Evolutionary conservation across 2,113 vertebrate genomes (phyloP), one percentile per base, ranked within the genome.

Genomic region (Macrotis lagotis): DNA sequence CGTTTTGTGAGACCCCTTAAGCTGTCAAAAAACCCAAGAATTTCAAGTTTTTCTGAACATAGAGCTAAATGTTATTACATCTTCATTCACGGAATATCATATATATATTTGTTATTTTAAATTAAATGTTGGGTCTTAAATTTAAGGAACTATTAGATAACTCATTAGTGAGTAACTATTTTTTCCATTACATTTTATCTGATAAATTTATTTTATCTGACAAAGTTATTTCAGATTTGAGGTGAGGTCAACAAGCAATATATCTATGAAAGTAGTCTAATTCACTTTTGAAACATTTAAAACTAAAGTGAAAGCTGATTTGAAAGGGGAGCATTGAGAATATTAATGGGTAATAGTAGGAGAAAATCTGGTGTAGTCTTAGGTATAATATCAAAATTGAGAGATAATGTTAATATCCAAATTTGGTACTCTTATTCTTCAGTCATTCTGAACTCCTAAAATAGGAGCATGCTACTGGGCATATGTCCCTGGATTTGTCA

Each of bases 141-240:
- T 88, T 94, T 92, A 90, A 93, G 28, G 0, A 22, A 93, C 74
- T 91, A 91, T 91, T 90, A 95, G 25, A 90, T 92, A 92, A 50
- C 89, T 66, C 31, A 55, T 55, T 55, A 66, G 59, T 66, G 12
- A 66, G 59, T 4, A 66, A 11, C 4, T 66, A 26, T 37, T 37
- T 66, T 66, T 37, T 66, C 16, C 55, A 66, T 66, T 4, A 16
- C 37, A 22, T 83, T 83, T 83, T 19, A 83, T 44, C 5, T 83
- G 66, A 24, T 24, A 83, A 44, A 7, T 44, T 44, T 83, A 83
- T 44, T 83, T 83, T 19, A 83, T 44, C 5, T 83, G 66, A 24
- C 8, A 83, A 44, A 7, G 22, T 44, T 83, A 83, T 44, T 83
- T 83, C 44, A 83, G 16, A 83, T 83, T 44, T 14, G 14, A 83